A percentile compares a stretch with the other conserved stretches of the same genome.
These are phyloP conservation scores for Psix sp. DNA, from an alignment of 1,140 invertebrate genomes.

Conservation along the genomic window DNA sequence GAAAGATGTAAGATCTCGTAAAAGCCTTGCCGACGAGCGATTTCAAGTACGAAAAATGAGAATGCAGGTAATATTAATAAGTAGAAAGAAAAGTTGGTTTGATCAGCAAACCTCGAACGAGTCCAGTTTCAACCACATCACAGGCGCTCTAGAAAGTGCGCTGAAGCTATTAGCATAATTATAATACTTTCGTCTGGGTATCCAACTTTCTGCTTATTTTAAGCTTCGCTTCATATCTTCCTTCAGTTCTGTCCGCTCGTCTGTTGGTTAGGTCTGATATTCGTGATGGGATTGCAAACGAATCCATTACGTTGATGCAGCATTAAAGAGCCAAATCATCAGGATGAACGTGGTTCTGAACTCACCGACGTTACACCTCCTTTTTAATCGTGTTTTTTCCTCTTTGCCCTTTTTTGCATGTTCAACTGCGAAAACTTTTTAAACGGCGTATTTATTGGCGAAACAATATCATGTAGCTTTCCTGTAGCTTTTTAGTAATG, in stretches of 20 bases:
- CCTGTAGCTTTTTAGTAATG: not conserved
- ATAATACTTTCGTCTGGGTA: slow-evolving; percentile 74
- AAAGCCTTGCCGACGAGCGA: slow-evolving; percentile 37
- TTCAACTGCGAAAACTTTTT: slow-evolving; percentile 53
- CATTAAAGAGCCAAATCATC: slow-evolving; percentile 71
- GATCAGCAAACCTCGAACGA: slow-evolving; percentile 71
- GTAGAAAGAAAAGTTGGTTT: slow-evolving; percentile 74
- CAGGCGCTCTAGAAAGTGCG: slow-evolving; percentile 66
- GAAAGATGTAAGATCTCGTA: slow-evolving; percentile 53
- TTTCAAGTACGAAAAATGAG: slow-evolving; percentile 56
- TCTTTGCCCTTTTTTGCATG: slow-evolving; percentile 40
- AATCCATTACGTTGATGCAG: slow-evolving; percentile 74
- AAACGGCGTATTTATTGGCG: slow-evolving; percentile 42
- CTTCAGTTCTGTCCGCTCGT: slow-evolving; percentile 58
- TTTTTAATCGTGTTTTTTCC: slow-evolving; percentile 30
- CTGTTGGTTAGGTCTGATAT: slow-evolving; percentile 67
- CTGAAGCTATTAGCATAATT: slow-evolving; percentile 77
- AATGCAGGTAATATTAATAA: slow-evolving; percentile 68
- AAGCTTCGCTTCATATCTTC: slow-evolving; percentile 65
- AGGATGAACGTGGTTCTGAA: slow-evolving; percentile 64
- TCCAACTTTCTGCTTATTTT: slow-evolving; percentile 76
- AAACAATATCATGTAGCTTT: slow-evolving; percentile 26
- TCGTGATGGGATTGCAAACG: slow-evolving; percentile 72
- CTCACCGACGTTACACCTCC: slow-evolving; percentile 55
- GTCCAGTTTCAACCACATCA: slow-evolving; percentile 74